Evolutionary conservation across 2,797 vertebrate species (phyloP).

Genomic region (Acanthiza pusilla): DNA sequence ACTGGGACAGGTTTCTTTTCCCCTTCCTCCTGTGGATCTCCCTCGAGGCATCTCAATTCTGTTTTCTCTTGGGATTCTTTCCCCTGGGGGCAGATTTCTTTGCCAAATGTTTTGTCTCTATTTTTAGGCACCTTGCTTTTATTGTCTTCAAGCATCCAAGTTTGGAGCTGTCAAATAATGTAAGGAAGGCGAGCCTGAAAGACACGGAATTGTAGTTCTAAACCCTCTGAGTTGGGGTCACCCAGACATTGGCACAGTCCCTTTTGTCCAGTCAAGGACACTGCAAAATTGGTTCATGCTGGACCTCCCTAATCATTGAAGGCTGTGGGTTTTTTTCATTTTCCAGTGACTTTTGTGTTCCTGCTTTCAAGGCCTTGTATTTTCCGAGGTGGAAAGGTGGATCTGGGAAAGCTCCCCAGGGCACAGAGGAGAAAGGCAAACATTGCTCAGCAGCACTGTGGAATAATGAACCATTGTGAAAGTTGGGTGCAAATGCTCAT

Average conservation of each 20-base stretch:
- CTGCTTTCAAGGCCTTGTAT: slow-evolving; percentile 28
- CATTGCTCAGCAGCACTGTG: neutral
- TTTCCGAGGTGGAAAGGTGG: neutral
- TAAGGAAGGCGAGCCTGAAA: neutral
- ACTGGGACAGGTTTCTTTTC: neutral
- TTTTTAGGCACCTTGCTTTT: neutral
- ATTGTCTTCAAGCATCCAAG: neutral
- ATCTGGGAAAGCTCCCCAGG: slow-evolving; percentile 20
- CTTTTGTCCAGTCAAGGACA: neutral
- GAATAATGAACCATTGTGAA: slow-evolving; percentile 48
- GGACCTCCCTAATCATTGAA: neutral
- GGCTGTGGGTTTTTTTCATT: neutral
- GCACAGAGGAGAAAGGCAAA: slow-evolving; percentile 25
- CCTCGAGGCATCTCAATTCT: neutral
- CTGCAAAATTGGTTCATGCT: neutral
- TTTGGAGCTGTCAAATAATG: neutral
- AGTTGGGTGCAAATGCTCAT: neutral
- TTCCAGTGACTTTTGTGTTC: neutral
- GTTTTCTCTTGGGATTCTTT: neutral
- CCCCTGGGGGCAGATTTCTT: neutral
- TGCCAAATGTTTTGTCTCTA: neutral
- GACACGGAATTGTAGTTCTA: neutral
- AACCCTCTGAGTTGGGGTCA: neutral
- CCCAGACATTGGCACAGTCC: neutral
- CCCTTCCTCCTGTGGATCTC: neutral